phyloP scores from a whole-genome alignment of 2,888 invertebrate species.

The Odontocerum albicorne region DNA sequence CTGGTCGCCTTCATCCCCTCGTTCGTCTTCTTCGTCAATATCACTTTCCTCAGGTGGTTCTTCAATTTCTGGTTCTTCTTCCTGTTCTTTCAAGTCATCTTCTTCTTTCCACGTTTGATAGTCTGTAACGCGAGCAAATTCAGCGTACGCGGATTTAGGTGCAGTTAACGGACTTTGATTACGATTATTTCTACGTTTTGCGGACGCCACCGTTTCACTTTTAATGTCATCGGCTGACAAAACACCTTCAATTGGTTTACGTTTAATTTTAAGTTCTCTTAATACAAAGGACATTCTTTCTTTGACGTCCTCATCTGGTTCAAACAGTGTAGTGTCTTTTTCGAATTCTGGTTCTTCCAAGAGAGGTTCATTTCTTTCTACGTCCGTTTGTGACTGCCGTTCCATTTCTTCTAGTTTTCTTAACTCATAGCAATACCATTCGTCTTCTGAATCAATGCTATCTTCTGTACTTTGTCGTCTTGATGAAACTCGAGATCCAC shows the following conservation, averaged over 20 bases:
- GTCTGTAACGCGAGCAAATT: constrained; percentile 55
- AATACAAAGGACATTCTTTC: constrained; percentile 81
- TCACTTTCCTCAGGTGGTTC: constrained; percentile 30
- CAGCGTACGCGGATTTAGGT: constrained; percentile 44
- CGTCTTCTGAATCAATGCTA: constrained; percentile 90
- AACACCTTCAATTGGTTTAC: constrained; percentile 43
- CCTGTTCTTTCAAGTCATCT: constrained; percentile 44
- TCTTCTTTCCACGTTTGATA: constrained; percentile 50
- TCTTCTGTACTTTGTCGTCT: constrained; percentile 90
- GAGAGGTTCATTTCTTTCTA: constrained; percentile 62
- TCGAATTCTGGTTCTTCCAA: constrained; percentile 63
- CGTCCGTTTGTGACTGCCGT: constrained; percentile 68
- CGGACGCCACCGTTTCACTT: constrained; percentile 20
- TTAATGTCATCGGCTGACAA: constrained; percentile 37
- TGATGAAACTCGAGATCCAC: constrained; percentile 82
- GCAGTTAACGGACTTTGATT: constrained; percentile 38
- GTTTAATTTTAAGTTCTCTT: constrained; percentile 72
- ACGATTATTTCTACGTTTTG: constrained; percentile 30
- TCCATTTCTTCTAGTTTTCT: constrained; percentile 86
- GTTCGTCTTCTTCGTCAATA: constrained; percentile 33
- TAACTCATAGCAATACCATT: constrained; percentile 90
- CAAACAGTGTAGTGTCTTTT: constrained; percentile 54
- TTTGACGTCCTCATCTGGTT: constrained; percentile 70
- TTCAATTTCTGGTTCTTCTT: constrained; percentile 39
- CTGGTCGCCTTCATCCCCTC: constrained; percentile 55